A percentile compares a stretch with the other conserved stretches of the same genome.
These are phyloP conservation scores for Podargus strigoides DNA, from an alignment of 2,797 vertebrate genomes.

Conservation along the genomic window DNA sequence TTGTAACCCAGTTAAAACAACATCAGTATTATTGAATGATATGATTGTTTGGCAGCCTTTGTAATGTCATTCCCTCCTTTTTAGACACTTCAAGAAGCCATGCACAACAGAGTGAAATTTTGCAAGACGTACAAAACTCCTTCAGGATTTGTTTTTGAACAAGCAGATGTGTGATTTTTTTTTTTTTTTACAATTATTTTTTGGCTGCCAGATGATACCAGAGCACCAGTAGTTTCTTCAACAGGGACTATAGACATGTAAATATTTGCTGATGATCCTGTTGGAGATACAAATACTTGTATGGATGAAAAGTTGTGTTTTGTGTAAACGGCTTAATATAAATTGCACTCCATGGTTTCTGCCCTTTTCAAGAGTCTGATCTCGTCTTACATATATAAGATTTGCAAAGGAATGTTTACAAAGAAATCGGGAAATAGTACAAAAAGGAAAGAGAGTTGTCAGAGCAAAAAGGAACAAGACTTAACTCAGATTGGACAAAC, in stretches of 20 bases:
- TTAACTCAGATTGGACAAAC: slow-evolving; percentile 79
- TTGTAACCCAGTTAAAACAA: background rate
- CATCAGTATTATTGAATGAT: background rate
- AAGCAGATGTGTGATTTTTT: background rate
- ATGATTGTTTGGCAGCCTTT: background rate
- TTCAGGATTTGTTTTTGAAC: slow-evolving; percentile 54
- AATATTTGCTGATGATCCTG: slow-evolving; percentile 31
- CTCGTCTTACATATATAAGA: slow-evolving; percentile 90
- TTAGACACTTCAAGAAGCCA: slow-evolving; percentile 68
- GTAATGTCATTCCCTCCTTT: slow-evolving; percentile 67
- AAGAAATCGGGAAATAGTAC: slow-evolving; percentile 95
- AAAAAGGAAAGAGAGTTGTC: slow-evolving; percentile 90
- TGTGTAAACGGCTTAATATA: slow-evolving; percentile 68
- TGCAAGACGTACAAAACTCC: slow-evolving; percentile 45
- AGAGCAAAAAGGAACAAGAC: slow-evolving; percentile 87
- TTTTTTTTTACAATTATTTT: background rate
- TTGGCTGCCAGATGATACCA: background rate
- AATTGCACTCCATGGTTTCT: slow-evolving; percentile 93
- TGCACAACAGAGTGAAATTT: slow-evolving; percentile 68
- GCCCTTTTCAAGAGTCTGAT: slow-evolving; percentile 86
- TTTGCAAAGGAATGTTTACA: slow-evolving; percentile 99
- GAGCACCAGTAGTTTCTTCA: background rate
- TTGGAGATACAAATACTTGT: slow-evolving; percentile 35
- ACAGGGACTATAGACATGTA: too few species aligned
- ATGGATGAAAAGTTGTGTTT: slow-evolving; percentile 12